Conservation (phyloP, 2,888 invertebrate species). For the Lasiommata megera region DNA sequence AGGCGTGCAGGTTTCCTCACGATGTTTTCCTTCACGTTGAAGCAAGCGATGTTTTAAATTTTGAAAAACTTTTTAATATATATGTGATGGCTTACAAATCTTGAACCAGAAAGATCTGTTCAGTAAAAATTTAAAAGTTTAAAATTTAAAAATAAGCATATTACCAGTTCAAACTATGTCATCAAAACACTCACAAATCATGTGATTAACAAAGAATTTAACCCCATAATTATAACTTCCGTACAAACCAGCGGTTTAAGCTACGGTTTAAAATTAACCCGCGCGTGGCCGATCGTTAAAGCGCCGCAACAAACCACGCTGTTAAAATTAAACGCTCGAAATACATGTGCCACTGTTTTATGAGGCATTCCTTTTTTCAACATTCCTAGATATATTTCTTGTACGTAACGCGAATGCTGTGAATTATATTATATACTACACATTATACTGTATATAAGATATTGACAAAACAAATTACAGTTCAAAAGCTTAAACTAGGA, state of each 20-base stretch:
- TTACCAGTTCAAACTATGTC: not conserved
- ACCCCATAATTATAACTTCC: not conserved
- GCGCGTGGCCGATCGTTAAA: constrained; percentile 1
- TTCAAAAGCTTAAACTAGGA: too few relatives aligned
- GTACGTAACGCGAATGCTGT: not conserved
- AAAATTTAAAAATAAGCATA: too few relatives aligned
- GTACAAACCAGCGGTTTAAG: constrained; percentile 2
- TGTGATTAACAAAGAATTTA: not conserved
- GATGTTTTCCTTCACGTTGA: too few relatives aligned
- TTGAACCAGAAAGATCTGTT: too few relatives aligned
- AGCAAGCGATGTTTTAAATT: too few relatives aligned
- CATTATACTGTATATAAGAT: too few relatives aligned
- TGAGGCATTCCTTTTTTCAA: not conserved
- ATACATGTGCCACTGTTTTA: constrained; percentile 1
- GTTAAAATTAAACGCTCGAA: constrained; percentile 5
- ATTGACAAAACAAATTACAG: too few relatives aligned
- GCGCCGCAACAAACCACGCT: constrained; percentile 4
- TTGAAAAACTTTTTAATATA: too few relatives aligned
- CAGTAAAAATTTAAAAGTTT: too few relatives aligned
- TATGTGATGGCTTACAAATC: too few relatives aligned
- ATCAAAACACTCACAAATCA: not conserved
- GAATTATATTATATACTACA: too few relatives aligned
- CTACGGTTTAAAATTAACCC: not conserved
- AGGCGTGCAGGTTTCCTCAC: too few relatives aligned
- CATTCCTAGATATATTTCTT: not conserved